A percentile compares a stretch with the other conserved stretches of the same genome.
phyloP scores from a whole-genome alignment of 2,113 vertebrate species.

The Pseudorhombus dupliciocellatus region DNA sequence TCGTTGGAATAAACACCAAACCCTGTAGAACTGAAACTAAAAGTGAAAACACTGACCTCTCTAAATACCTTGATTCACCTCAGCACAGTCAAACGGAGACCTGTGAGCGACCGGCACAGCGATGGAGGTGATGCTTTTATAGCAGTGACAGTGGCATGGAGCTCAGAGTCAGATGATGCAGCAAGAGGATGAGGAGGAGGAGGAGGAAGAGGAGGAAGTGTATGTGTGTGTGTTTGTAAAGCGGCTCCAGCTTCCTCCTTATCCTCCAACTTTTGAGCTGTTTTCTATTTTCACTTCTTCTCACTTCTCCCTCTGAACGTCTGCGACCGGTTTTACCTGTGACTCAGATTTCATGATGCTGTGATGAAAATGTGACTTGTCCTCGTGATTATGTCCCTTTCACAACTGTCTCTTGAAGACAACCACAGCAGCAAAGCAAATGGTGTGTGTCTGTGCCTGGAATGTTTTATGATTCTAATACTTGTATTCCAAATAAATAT shows the following conservation, averaged over 20 bases:
- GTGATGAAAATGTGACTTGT: constrained; percentile 26
- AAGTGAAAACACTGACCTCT: constrained; percentile 48
- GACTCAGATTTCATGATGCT: constrained; percentile 1
- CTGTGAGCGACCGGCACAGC: neutral
- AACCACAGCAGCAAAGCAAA: neutral
- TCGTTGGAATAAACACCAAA: neutral
- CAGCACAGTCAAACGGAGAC: constrained; percentile 22
- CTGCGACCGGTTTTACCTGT: constrained; percentile 10
- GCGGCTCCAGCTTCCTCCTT: constrained; percentile 20
- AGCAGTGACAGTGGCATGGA: constrained; percentile 30
- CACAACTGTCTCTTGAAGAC: constrained; percentile 4
- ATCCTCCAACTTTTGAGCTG: neutral
- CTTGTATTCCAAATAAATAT: no score
- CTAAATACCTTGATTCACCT: constrained; percentile 48
- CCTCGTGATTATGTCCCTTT: constrained; percentile 30
- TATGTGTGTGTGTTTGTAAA: constrained; percentile 8
- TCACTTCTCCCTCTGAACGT: constrained; percentile 5
- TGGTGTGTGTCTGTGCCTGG: neutral
- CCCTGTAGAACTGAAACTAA: neutral
- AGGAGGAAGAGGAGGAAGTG: constrained; percentile 37
- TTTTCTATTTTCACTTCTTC: constrained; percentile 31
- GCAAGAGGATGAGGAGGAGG: constrained; percentile 34
- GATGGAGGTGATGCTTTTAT: constrained; percentile 45
- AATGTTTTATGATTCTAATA: neutral
- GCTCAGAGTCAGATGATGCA: constrained; percentile 25